Percentiles rank a stretch among this genome's conserved stretches.
Conservation (phyloP, 2,888 invertebrate genomes). For the Drosophila trichaetosa region DNA sequence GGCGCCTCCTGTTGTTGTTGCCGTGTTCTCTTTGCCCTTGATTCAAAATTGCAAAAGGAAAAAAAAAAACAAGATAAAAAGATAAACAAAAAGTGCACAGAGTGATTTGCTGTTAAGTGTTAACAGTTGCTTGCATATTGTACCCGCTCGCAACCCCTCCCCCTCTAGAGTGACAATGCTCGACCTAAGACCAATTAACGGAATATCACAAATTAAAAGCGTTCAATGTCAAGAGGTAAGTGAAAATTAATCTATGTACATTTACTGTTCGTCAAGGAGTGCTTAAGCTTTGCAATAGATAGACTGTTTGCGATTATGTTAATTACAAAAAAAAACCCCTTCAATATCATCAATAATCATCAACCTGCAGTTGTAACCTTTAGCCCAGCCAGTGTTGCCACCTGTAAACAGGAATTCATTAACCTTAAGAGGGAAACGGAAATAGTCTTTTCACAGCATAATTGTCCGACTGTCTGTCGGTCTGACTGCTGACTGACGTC, state of each 20-base stretch:
- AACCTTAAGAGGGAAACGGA: conserved; percentile 21
- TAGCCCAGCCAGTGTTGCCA: conserved; percentile 3
- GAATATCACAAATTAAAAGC: conserved; percentile 70
- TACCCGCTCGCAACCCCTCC: background rate
- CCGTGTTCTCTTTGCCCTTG: conserved; percentile 44
- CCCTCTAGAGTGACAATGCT: conserved; percentile 70
- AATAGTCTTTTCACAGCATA: conserved; percentile 7
- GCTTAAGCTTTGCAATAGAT: background rate
- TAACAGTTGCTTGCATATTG: conserved; percentile 8
- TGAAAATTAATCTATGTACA: conserved; percentile 32
- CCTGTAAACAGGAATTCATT: background rate
- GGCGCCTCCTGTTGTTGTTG: conserved; percentile 17
- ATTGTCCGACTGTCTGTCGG: background rate
- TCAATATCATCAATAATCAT: conserved; percentile 2
- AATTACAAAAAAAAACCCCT: background rate
- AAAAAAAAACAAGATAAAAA: conserved; percentile 9
- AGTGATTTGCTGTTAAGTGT: background rate
- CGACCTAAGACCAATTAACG: conserved; percentile 71
- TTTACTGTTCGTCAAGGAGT: background rate
- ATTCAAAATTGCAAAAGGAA: conserved; percentile 36
- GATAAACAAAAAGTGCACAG: conserved; percentile 5
- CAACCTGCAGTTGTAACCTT: background rate
- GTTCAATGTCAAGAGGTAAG: conserved; percentile 85
- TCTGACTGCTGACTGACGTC: conserved; percentile 8
- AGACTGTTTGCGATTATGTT: background rate